These are phyloP conservation scores for Rhynchophorus ferrugineus DNA, from an alignment of 1,140 invertebrate genomes.

Conservation along the genomic window DNA sequence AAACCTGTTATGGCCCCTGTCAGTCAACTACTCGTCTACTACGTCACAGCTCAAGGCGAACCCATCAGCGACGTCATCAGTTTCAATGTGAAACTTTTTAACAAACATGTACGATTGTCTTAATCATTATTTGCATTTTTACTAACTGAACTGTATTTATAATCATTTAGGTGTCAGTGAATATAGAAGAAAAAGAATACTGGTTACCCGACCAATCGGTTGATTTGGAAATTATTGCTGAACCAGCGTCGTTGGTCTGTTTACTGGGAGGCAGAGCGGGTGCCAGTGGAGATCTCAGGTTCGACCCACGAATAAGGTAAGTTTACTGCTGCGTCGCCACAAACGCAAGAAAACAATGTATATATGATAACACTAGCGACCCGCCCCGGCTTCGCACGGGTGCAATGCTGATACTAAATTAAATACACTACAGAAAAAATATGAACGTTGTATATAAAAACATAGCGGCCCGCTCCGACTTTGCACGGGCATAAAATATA, in stretches of 20 bases:
- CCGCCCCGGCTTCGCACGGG: too few species aligned
- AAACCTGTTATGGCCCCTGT: conserved; percentile 65
- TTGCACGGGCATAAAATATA: too few species aligned
- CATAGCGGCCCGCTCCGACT: too few species aligned
- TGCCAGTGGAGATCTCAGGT: conserved; percentile 40
- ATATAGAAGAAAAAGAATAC: conserved; percentile 47
- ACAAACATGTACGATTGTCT: conserved; percentile 46
- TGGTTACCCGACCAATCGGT: conserved; percentile 49
- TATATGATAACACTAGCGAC: too few species aligned
- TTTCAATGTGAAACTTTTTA: conserved; percentile 52
- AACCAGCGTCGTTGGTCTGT: conserved; percentile 49
- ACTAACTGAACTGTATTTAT: not conserved
- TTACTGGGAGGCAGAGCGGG: conserved; percentile 48
- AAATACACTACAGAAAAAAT: too few species aligned
- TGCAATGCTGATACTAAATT: too few species aligned
- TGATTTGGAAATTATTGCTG: conserved; percentile 47
- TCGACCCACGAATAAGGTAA: conserved; percentile 44
- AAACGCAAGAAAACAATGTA: not conserved
- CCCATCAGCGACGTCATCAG: conserved; percentile 59
- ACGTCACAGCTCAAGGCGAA: conserved; percentile 65
- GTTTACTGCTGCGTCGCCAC: not conserved
- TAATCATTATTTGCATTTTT: not conserved
- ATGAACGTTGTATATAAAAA: too few species aligned
- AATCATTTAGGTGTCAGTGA: conserved; percentile 46
- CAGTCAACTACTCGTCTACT: conserved; percentile 67